Conservation (phyloP, 2,113 vertebrate species). For the Anguilla rostrata region DNA sequence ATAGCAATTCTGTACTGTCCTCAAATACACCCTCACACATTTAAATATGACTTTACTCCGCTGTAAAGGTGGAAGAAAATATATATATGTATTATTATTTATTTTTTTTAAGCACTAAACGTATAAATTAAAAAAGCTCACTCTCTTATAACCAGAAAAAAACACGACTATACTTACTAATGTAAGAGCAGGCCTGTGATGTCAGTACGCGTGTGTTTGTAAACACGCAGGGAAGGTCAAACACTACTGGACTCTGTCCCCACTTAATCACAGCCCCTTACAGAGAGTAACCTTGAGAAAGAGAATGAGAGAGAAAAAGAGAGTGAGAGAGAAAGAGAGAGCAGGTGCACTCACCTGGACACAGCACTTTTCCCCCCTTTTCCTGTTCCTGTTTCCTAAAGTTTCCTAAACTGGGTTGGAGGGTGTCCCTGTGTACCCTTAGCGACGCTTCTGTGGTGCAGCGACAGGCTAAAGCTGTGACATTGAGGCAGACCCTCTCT, state of each 20-base stretch:
- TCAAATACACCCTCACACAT: neutral
- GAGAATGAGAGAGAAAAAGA: neutral
- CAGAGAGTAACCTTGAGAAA: neutral
- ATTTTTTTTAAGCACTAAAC: neutral
- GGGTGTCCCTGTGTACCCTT: conserved; percentile 15
- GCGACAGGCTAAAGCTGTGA: conserved; percentile 46
- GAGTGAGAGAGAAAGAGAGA: neutral
- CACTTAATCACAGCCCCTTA: neutral
- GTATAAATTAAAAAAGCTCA: neutral
- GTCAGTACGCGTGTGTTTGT: neutral
- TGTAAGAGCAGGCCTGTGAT: neutral
- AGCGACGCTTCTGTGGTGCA: conserved; percentile 14
- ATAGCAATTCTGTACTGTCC: neutral
- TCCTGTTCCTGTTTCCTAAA: neutral
- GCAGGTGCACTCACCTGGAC: neutral
- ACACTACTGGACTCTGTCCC: neutral
- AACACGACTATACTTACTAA: neutral
- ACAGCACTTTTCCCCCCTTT: neutral
- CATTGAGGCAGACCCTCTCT: conserved; percentile 32
- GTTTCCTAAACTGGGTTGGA: neutral
- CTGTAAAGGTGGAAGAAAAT: neutral
- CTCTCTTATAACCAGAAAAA: neutral
- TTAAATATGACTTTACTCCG: neutral
- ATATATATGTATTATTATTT: too few relatives aligned
- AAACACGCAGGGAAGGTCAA: neutral